Conservation (phyloP, 2,797 vertebrate genomes). For the Notamacropus eugenii region DNA sequence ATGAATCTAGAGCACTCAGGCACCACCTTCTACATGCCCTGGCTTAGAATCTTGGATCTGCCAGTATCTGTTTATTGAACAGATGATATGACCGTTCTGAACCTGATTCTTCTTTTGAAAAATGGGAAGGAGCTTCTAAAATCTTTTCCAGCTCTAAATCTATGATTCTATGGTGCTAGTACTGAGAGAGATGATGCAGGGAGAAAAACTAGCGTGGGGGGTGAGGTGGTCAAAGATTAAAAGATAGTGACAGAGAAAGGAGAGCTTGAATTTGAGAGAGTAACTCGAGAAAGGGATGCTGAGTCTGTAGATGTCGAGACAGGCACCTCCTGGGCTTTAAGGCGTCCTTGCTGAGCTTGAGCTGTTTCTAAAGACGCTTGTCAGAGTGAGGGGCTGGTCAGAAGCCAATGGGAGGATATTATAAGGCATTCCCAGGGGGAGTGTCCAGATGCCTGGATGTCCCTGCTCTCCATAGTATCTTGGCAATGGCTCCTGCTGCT, state of each 20-base stretch:
- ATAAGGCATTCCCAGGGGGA: neutral
- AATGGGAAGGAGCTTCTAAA: neutral
- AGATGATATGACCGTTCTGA: neutral
- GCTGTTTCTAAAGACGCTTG: constrained; percentile 63
- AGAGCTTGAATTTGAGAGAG: neutral
- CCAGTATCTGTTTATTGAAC: neutral
- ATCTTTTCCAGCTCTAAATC: neutral
- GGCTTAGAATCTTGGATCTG: neutral
- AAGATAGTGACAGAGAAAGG: too few species aligned
- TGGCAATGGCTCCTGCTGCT: neutral
- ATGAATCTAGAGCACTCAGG: neutral
- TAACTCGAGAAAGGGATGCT: neutral
- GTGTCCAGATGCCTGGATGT: neutral
- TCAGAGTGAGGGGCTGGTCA: neutral
- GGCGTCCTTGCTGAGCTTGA: constrained; percentile 45
- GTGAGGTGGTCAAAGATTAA: neutral
- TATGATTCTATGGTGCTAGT: neutral
- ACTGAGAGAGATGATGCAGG: neutral
- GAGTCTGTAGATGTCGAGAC: neutral
- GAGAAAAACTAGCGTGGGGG: neutral
- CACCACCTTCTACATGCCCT: neutral
- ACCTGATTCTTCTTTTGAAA: neutral
- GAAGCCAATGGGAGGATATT: neutral
- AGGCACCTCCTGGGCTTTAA: neutral
- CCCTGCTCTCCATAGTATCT: fast-evolving